phyloP scores from a whole-genome alignment of 2,797 vertebrate genomes.

The Falco biarmicus region DNA sequence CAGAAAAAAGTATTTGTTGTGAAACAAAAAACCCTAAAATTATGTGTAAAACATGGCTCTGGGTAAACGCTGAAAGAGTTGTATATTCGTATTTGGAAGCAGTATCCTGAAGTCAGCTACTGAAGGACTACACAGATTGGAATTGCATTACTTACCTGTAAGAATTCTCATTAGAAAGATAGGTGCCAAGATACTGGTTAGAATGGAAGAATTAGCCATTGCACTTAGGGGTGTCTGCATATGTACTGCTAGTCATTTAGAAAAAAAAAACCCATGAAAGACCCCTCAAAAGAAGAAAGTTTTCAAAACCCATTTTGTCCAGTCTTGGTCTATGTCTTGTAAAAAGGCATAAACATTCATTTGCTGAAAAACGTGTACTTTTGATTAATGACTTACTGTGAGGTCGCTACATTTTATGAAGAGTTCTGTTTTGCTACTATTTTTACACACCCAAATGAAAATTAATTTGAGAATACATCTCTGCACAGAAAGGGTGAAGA shows the following conservation, averaged over 20 bases:
- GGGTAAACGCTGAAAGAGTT: background rate
- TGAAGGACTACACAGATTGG: background rate
- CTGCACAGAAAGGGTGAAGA: background rate
- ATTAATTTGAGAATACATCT: background rate
- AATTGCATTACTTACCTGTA: background rate
- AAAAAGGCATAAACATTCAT: background rate
- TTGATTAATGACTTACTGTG: background rate
- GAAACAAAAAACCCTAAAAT: background rate
- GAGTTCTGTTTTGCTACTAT: background rate
- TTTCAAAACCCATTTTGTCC: background rate
- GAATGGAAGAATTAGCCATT: background rate
- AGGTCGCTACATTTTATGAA: background rate
- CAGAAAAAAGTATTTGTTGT: background rate
- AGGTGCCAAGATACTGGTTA: background rate
- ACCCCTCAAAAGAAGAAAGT: background rate
- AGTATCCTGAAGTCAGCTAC: background rate
- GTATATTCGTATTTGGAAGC: background rate
- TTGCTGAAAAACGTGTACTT: background rate
- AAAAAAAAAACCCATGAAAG: background rate
- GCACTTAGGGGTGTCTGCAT: background rate
- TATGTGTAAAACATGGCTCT: fast-evolving
- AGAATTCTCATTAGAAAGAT: background rate
- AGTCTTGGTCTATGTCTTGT: background rate
- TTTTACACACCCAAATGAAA: background rate
- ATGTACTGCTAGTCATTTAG: background rate